These are phyloP conservation scores for Mastomys natalensis DNA, from an alignment of 2,113 vertebrate species.

Conservation along the genomic window DNA sequence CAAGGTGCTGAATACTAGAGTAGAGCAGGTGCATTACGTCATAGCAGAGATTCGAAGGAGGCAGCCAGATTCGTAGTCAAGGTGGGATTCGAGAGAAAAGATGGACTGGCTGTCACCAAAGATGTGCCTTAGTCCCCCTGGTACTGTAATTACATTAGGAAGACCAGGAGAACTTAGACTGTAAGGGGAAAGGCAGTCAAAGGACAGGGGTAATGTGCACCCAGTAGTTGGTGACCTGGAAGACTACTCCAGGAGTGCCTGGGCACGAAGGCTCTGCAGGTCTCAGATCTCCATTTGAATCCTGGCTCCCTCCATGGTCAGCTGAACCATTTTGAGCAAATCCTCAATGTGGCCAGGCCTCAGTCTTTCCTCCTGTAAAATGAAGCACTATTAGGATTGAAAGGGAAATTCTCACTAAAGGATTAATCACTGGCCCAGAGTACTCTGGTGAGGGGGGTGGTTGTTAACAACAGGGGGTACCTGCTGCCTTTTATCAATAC, in stretches of 20 bases:
- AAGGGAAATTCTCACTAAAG: not conserved
- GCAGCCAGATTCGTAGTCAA: not conserved
- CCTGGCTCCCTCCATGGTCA: not conserved
- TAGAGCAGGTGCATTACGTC: not conserved
- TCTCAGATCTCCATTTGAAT: not conserved
- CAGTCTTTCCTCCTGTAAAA: constrained; percentile 21
- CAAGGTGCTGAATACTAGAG: not conserved
- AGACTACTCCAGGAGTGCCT: not conserved
- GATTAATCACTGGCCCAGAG: not conserved
- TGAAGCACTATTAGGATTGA: not conserved
- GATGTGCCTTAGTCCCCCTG: not conserved
- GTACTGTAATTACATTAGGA: not conserved
- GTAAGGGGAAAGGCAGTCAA: not conserved
- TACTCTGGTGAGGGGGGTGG: not conserved
- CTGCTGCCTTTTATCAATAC: not conserved
- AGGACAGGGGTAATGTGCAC: not conserved
- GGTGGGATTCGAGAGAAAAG: not conserved
- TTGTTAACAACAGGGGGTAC: not conserved
- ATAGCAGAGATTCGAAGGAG: not conserved
- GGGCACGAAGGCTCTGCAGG: not conserved
- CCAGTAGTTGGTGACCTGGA: not conserved
- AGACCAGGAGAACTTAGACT: not conserved
- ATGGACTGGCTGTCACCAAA: not conserved
- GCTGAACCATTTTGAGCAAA: not conserved
- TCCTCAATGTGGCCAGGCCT: not conserved